These are phyloP conservation scores for Danio rerio DNA, from an alignment of 2,113 vertebrate species.

Conservation along the genomic window DNA sequence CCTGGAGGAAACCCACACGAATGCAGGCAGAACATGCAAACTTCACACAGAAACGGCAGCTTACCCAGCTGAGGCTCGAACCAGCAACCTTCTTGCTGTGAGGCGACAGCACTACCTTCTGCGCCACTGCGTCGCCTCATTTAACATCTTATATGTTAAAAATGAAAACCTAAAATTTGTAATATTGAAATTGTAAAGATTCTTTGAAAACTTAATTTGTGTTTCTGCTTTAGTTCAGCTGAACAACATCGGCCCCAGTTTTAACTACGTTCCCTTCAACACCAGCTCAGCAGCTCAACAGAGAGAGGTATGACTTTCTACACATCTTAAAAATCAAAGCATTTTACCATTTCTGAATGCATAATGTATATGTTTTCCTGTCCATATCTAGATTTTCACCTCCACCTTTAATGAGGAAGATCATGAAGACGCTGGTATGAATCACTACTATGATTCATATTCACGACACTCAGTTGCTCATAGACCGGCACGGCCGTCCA, in stretches of 20 bases:
- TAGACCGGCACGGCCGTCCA: constrained; percentile 51
- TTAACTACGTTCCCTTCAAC: constrained; percentile 53
- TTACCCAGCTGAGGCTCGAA: no score
- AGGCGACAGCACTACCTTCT: no score
- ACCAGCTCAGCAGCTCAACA: constrained; percentile 20
- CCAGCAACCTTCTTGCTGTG: no score
- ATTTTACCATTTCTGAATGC: no score
- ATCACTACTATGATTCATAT: constrained; percentile 62
- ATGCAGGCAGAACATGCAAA: no score
- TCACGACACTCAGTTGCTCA: constrained; percentile 66
- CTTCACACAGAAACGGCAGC: no score
- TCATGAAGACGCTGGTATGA: constrained; percentile 3
- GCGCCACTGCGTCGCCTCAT: no score
- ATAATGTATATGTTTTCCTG: neutral
- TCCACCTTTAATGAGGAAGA: constrained; percentile 51
- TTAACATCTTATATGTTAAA: no score
- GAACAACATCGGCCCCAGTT: neutral
- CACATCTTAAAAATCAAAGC: neutral
- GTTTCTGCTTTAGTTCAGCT: constrained; percentile 62
- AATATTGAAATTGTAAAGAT: neutral
- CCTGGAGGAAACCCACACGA: no score
- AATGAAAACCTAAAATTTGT: no score
- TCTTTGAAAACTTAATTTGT: neutral
- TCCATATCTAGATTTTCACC: constrained; percentile 54
- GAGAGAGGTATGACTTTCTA: constrained; percentile 57